Conservation (phyloP, 2,888 invertebrate species). For the Thecocarcelia acutangulata region DNA sequence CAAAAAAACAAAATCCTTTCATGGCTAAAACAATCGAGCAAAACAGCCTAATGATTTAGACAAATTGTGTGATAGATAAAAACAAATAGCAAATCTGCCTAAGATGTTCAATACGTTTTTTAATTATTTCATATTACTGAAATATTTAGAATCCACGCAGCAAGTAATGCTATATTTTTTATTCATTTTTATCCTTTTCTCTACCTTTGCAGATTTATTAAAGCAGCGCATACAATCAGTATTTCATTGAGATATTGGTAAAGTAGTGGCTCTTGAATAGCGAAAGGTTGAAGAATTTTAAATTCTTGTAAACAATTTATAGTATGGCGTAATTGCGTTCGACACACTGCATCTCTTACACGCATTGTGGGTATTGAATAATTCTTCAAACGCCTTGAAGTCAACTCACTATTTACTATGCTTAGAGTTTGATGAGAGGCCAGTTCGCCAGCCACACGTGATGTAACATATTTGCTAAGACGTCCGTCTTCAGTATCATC, state of each 20-base stretch:
- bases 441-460: slow-evolving; percentile 74
- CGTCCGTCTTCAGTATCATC: slow-evolving; percentile 67
- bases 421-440: slow-evolving; percentile 76
- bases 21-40: too few species aligned
- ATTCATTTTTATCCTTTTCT: not conserved
- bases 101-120: not conserved
- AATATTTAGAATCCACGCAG: not conserved
- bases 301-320: slow-evolving; percentile 77
- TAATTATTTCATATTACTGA: slow-evolving; percentile 1
- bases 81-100: too few species aligned
- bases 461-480: slow-evolving; percentile 74
- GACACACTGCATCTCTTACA: slow-evolving; percentile 77
- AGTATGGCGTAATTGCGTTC: slow-evolving; percentile 78
- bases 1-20: too few species aligned
- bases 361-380: slow-evolving; percentile 78
- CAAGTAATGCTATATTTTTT: too few species aligned
- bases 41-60: too few species aligned
- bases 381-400: slow-evolving; percentile 76
- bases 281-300: slow-evolving; percentile 77
- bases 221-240: slow-evolving; percentile 77
- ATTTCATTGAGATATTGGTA: slow-evolving; percentile 80
- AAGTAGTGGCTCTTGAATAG: slow-evolving; percentile 76
- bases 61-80: too few species aligned
- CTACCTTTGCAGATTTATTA: slow-evolving; percentile 79
- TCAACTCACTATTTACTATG: slow-evolving; percentile 77